phyloP scores from a whole-genome alignment of 2,888 invertebrate species.

The Isoperla grammatica region DNA sequence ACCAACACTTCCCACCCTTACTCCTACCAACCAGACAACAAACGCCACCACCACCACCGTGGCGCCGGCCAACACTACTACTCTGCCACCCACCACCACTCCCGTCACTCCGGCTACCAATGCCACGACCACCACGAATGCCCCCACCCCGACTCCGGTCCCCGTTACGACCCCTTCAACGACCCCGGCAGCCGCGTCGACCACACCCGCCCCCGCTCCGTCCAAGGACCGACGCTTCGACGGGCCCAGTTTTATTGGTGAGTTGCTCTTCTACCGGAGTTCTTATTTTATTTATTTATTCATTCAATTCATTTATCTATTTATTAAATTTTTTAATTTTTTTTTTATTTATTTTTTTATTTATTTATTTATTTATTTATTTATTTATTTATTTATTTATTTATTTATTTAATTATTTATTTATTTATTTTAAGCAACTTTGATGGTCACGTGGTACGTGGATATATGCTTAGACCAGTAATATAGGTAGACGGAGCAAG shows the following conservation, averaged over 20 bases:
- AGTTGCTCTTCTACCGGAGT: too few species aligned
- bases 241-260: constrained; percentile 63
- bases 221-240: constrained; percentile 54
- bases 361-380: too few species aligned
- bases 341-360: too few species aligned
- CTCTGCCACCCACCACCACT: constrained; percentile 28
- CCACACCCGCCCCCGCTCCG: constrained; percentile 30
- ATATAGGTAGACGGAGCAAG: too few species aligned
- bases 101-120: constrained; percentile 32
- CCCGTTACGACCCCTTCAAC: constrained; percentile 38
- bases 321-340: too few species aligned
- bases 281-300: not conserved
- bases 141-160: constrained; percentile 33
- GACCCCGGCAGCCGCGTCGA: constrained; percentile 36
- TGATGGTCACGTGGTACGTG: too few species aligned
- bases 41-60: not conserved
- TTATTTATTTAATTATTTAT: too few species aligned
- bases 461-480: too few species aligned
- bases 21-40: not conserved
- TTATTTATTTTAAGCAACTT: too few species aligned
- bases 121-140: constrained; percentile 16
- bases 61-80: not conserved
- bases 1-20: not conserved
- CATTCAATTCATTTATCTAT: not conserved
- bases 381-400: too few species aligned